A percentile compares a stretch with the other conserved stretches of the same genome.
Evolutionary conservation across 2,888 invertebrate species (phyloP).

Genomic region (Eustalomyia histrio): DNA sequence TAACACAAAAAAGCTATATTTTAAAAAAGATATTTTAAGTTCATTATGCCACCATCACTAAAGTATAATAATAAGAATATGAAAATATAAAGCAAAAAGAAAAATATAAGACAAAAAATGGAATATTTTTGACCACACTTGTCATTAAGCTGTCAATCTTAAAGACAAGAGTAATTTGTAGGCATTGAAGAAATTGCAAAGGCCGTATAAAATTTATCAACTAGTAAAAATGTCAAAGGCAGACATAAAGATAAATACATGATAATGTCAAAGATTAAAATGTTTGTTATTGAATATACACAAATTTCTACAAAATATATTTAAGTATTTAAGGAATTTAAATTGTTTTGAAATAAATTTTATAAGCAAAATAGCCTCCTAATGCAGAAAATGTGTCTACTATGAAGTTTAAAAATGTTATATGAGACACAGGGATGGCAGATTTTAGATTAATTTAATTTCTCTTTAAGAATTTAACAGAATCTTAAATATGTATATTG

Average conservation of each 20-base stretch:
- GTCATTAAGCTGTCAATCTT: conserved; percentile 52
- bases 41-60: background rate
- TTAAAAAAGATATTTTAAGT: background rate
- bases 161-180: too few relatives aligned
- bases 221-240: background rate
- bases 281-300: too few relatives aligned
- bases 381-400: too few relatives aligned
- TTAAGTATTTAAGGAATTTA: too few relatives aligned
- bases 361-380: too few relatives aligned
- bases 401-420: too few relatives aligned
- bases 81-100: background rate
- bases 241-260: background rate
- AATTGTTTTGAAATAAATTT: too few relatives aligned
- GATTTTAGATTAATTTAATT: too few relatives aligned
- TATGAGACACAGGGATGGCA: too few relatives aligned
- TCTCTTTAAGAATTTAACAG: too few relatives aligned
- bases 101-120: background rate
- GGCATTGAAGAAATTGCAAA: background rate
- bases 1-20: conserved; percentile 1
- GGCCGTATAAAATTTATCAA: background rate
- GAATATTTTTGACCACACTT: conserved; percentile 35
- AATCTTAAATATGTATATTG: too few relatives aligned
- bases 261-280: background rate
- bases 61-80: background rate
- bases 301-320: too few relatives aligned